Evolutionary conservation across 2,113 vertebrate species (phyloP).

Genomic region (Hippolais icterina): DNA sequence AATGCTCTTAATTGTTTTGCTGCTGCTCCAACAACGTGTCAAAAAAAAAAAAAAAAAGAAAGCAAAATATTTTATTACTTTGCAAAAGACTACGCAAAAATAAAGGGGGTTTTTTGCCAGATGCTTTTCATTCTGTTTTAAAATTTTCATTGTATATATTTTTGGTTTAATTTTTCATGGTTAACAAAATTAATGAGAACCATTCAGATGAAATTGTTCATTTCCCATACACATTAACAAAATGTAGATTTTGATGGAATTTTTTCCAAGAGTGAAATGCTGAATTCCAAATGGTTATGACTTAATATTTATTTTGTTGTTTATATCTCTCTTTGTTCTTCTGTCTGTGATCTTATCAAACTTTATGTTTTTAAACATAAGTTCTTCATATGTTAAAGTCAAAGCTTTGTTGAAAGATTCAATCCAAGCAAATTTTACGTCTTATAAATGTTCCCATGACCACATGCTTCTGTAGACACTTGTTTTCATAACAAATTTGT

Average conservation of each 20-base stretch:
- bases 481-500: background rate
- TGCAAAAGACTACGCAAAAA: fast-evolving
- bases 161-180: background rate
- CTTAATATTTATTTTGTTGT: background rate
- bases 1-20: background rate
- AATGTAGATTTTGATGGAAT: background rate
- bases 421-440: background rate
- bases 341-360: background rate
- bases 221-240: background rate
- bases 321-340: background rate
- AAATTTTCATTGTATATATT: background rate
- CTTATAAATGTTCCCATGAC: background rate
- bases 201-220: fast-evolving
- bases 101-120: fast-evolving
- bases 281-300: background rate
- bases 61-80: background rate
- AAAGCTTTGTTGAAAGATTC: background rate
- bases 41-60: background rate
- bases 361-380: background rate
- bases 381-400: background rate
- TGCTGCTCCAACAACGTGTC: background rate
- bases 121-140: background rate
- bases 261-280: background rate
- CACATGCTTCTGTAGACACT: background rate
- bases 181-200: background rate